Conservation (phyloP, 2,113 vertebrate genomes). For the western clawed frog (Xenopus tropicalis) region DNA sequence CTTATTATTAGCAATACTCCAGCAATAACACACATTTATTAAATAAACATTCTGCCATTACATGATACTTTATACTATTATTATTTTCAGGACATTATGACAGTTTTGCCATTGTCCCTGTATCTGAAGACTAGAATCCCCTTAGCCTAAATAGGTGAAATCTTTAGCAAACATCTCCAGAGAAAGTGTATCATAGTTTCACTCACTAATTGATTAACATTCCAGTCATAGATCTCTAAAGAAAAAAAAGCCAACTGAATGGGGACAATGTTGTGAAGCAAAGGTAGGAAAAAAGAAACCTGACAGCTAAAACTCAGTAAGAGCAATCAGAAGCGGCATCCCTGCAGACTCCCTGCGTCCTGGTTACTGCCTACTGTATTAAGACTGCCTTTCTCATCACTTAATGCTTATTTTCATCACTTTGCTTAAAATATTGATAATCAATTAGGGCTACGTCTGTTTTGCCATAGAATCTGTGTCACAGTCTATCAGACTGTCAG, state of each 20-base stretch:
- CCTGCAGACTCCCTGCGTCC: constrained; percentile 58
- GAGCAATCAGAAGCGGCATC: constrained; percentile 53
- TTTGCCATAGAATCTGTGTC: constrained; percentile 98
- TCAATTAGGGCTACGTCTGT: constrained; percentile 99
- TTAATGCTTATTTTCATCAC: constrained; percentile 99
- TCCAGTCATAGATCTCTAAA: constrained; percentile 49
- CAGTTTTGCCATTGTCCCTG: neutral
- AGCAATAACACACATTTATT: no score
- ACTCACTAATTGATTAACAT: constrained; percentile 49
- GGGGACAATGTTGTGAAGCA: constrained; percentile 54
- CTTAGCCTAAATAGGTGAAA: constrained; percentile 51
- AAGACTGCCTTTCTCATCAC: constrained; percentile 89
- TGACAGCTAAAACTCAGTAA: constrained; percentile 54
- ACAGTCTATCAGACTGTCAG: constrained; percentile 96
- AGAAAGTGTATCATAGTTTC: constrained; percentile 34
- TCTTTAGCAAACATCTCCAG: constrained; percentile 50
- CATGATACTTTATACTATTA: no score
- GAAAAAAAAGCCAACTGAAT: constrained; percentile 43
- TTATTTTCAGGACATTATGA: no score
- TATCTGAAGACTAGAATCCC: neutral
- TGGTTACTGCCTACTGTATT: constrained; percentile 73
- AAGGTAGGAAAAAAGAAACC: constrained; percentile 49
- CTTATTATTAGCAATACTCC: no score
- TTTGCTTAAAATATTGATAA: constrained; percentile 99
- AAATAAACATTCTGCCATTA: no score